phyloP scores from a whole-genome alignment of 2,113 vertebrate species.

The Etia nguti region DNA sequence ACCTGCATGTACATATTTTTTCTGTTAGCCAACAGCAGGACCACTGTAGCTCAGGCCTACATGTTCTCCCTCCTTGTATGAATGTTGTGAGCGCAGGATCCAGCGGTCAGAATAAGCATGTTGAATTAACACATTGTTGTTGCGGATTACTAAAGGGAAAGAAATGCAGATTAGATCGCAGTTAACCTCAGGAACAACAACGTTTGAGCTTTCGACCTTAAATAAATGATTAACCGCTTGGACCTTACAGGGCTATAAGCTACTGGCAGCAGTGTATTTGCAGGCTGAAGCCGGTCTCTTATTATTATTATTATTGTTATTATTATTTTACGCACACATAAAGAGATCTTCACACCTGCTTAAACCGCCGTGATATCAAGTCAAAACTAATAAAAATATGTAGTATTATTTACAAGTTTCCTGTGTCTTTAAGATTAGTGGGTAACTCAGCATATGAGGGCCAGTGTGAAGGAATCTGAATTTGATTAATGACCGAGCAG shows the following conservation, averaged over 20 bases:
- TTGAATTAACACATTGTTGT: conserved; percentile 72
- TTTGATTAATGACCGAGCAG: conserved; percentile 56
- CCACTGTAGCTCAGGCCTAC: conserved; percentile 20
- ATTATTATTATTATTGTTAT: background rate
- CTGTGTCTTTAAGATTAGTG: background rate
- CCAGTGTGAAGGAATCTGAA: conserved; percentile 66
- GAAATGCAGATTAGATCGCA: conserved; percentile 73
- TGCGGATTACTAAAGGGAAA: conserved; percentile 69
- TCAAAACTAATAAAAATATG: background rate
- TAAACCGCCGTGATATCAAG: background rate
- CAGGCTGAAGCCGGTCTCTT: background rate
- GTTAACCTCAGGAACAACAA: conserved; percentile 63
- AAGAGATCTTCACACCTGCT: background rate
- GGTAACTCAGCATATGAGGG: background rate
- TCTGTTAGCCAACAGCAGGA: background rate
- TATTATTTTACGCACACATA: background rate
- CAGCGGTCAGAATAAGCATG: conserved; percentile 59
- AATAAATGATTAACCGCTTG: conserved; percentile 75
- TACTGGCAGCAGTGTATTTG: conserved; percentile 1
- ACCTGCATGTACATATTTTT: background rate
- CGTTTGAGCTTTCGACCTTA: conserved; percentile 66
- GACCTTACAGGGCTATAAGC: conserved; percentile 6
- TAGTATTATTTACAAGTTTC: background rate
- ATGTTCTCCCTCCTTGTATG: conserved; percentile 34
- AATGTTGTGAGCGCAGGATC: conserved; percentile 53